Conservation (phyloP, 2,797 vertebrate species). For the Peromyscus melanophrys region DNA sequence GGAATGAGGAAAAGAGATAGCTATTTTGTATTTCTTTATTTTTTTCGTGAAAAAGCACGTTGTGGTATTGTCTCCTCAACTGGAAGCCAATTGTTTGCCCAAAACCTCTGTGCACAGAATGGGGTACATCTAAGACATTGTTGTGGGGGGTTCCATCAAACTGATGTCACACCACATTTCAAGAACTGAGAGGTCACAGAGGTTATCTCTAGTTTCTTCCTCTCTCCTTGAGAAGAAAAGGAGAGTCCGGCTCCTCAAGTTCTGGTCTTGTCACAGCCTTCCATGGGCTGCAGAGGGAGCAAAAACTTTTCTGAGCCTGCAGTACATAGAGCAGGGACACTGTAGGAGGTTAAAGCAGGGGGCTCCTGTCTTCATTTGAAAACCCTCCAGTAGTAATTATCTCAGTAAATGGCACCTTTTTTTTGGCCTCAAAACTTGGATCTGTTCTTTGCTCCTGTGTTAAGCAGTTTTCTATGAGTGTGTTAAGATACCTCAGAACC, state of each 20-base stretch:
- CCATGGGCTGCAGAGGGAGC: neutral
- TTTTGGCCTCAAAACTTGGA: conserved; percentile 1
- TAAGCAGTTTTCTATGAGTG: neutral
- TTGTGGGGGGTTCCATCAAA: conserved; percentile 34
- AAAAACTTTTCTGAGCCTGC: neutral
- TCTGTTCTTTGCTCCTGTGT: neutral
- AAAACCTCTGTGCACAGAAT: conserved; percentile 53
- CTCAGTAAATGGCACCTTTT: neutral
- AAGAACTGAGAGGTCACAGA: neutral
- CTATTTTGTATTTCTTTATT: conserved; percentile 71
- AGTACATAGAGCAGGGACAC: neutral
- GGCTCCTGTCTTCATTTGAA: neutral
- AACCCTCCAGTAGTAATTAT: neutral
- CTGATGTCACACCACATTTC: neutral
- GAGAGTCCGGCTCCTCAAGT: neutral
- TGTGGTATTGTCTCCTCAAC: conserved; percentile 73
- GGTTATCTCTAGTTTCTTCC: neutral
- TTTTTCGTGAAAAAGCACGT: conserved; percentile 70
- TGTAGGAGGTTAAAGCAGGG: neutral
- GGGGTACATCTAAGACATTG: conserved; percentile 24
- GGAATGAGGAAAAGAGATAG: conserved; percentile 90
- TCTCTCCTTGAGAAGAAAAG: neutral
- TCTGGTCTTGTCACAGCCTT: conserved; percentile 25
- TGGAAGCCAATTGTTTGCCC: conserved; percentile 51
- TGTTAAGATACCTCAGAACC: neutral